These are phyloP conservation scores for Odontomachus brunneus DNA, from an alignment of 1,140 invertebrate species.

Conservation along the genomic window DNA sequence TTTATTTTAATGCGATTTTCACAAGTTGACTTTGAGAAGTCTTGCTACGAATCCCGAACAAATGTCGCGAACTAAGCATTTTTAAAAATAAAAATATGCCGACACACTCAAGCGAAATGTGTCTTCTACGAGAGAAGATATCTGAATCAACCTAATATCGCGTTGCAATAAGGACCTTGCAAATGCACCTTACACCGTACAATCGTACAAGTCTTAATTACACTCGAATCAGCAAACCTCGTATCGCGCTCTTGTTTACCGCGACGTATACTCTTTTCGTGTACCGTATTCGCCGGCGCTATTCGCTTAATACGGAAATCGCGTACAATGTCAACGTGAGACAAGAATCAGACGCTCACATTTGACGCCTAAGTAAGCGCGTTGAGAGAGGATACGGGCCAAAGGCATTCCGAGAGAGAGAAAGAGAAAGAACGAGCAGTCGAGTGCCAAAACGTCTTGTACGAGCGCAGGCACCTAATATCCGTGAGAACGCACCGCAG, in stretches of 20 bases:
- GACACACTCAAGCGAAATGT: too few species aligned
- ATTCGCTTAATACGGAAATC: conserved; percentile 6
- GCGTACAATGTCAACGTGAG: not conserved
- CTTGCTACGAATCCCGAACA: too few species aligned
- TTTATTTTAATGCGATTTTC: too few species aligned
- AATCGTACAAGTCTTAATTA: too few species aligned
- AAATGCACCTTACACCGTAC: too few species aligned
- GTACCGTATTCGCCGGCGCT: not conserved
- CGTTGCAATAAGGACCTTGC: too few species aligned
- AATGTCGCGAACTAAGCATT: too few species aligned
- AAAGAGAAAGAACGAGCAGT: too few species aligned
- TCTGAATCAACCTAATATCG: not conserved
- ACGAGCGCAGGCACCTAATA: conserved; percentile 29
- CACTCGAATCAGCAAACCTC: too few species aligned
- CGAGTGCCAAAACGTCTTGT: conserved; percentile 10
- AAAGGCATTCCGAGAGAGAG: not conserved
- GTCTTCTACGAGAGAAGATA: not conserved
- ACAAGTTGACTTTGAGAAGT: too few species aligned
- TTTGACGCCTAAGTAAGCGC: conserved; percentile 24
- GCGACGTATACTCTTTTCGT: not conserved
- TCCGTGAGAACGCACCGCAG: conserved; percentile 43
- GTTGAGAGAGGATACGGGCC: not conserved
- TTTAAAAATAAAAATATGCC: too few species aligned
- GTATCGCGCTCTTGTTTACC: not conserved
- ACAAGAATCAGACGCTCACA: not conserved